Evolutionary conservation across 2,888 invertebrate genomes (phyloP), one percentile per base, ranked within the genome.

Genomic region (Alitta virens): DNA sequence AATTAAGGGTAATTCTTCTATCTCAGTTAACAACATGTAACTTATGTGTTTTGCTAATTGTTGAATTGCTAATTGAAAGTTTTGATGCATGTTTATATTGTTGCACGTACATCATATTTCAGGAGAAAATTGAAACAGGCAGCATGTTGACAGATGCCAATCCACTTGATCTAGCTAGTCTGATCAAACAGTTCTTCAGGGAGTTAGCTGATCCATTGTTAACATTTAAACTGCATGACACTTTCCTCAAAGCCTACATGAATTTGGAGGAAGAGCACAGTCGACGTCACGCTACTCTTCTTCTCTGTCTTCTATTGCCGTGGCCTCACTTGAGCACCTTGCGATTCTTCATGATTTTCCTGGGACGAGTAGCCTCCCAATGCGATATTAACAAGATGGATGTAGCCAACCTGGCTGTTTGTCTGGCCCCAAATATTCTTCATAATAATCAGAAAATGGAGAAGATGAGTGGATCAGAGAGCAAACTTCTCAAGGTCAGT

Each of bases 351-450:
- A 89, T 93, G 89, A 66, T 65, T 38, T 87, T 92, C 75, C 81
- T 92, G 52, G 85, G 87, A 71, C 87, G 86, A 73, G 87, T 94
- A 33, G 87, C 91, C 7, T 83, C 86, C 33, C 86, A 87, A 74
- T 87, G 89, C 56, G 85, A 86, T 55, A 85, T 86, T 55, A 94
- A 94, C 79, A 88, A 90, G 80, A 95, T 95, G 94, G 88, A 89
- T 71, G 84, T 88, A 0, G 88, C 88, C 57, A 94, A 94, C 83
- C 84, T 94, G 67, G 90, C 94, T 1, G 90, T 92, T 69, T 89
- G 94, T 27, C 85, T 94, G 78, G 89, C 91, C 0, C 94, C 94
- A 0, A 91, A 91, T 75, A 85, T 94, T 57, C 90, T 94, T 89
- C 92, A 88, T 57, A 88, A 88, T 5, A 60, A 63, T 25, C 71